Percentiles rank a stretch among this genome's conserved stretches.
Conservation (phyloP, 2,113 vertebrate genomes). For the Todiramphus chloris region DNA sequence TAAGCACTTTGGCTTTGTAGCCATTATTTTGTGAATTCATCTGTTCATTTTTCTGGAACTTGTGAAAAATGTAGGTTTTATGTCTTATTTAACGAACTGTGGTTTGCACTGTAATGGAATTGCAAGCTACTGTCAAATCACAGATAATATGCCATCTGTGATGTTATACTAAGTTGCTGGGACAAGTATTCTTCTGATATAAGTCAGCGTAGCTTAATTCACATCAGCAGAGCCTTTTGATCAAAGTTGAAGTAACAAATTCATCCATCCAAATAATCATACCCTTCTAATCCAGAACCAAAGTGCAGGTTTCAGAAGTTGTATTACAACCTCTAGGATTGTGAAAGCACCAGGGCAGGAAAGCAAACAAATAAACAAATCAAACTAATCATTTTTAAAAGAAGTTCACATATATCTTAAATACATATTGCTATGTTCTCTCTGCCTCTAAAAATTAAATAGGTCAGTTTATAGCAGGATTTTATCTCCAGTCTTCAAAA, state of each 20-base stretch:
- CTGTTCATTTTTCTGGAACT: conserved; percentile 24
- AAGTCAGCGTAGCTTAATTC: background rate
- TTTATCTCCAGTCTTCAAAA: background rate
- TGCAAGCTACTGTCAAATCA: conserved; percentile 14
- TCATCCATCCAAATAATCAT: background rate
- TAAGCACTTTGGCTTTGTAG: background rate
- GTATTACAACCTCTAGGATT: background rate
- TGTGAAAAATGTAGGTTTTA: conserved; percentile 1
- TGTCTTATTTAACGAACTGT: background rate
- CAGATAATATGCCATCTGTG: conserved; percentile 25
- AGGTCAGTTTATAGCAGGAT: background rate
- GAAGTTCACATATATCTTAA: background rate
- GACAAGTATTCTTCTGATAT: background rate
- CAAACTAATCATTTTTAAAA: background rate
- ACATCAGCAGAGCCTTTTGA: background rate
- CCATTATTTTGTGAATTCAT: background rate
- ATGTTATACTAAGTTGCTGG: background rate
- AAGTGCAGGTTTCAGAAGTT: background rate
- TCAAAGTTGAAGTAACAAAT: background rate
- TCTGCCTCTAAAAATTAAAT: background rate
- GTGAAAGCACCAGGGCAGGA: background rate
- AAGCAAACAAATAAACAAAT: background rate
- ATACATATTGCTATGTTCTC: background rate
- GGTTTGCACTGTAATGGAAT: background rate
- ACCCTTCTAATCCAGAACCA: background rate